Evolutionary conservation across 37 sponge, comb jelly and placozoan species (phyloP), one percentile per base, ranked within the genome.

Genomic region (Geodia barretti): DNA sequence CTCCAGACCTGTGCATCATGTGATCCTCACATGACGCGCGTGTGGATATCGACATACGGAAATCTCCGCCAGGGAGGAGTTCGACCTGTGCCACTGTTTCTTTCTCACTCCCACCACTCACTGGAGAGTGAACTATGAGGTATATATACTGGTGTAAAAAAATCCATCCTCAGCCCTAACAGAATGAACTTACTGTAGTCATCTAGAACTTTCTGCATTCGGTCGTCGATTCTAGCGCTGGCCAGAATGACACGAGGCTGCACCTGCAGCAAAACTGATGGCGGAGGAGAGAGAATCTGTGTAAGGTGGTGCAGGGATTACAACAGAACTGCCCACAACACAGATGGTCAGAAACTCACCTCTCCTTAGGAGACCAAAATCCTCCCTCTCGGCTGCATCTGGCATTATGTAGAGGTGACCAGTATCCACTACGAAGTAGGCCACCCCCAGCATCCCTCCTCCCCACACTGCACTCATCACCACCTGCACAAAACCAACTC

Each of bases 171-270:
- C 41, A 30, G 19, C 17, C 14, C n/a, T n/a, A n/a, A n/a, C n/a
- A n/a, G n/a, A n/a, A 39, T 33, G 26, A n/a, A 43, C 58, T 23
- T 77, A 87, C 86, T 79, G 58, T 83, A 89, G 0, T 39, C 68
- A 34, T 23, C 39, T 63, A 92, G 75, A 23, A 86, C 62, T 60
- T 38, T 28, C 60, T 86, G 73, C 74, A 97, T 26, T 19, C 54
- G 63, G 36, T 89, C 88, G 54, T 97, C 97, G 59, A 86, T 90
- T 47, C 86, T 92, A 9, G 95, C 89, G 73, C 90, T 95, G 31
- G 80, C 47, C 8, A 97, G n/a, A 34, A 97, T 73, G 32, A 81
- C 70, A 8, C 58, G 68, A 17, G 97, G 97, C 40, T 69, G 67
- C 3, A 89, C 76, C 75, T 97, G 91, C 24, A 72, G 34, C 54